Evolutionary conservation across 1,140 invertebrate species (phyloP).

Genomic region (Ditylenchus dipsaci): DNA sequence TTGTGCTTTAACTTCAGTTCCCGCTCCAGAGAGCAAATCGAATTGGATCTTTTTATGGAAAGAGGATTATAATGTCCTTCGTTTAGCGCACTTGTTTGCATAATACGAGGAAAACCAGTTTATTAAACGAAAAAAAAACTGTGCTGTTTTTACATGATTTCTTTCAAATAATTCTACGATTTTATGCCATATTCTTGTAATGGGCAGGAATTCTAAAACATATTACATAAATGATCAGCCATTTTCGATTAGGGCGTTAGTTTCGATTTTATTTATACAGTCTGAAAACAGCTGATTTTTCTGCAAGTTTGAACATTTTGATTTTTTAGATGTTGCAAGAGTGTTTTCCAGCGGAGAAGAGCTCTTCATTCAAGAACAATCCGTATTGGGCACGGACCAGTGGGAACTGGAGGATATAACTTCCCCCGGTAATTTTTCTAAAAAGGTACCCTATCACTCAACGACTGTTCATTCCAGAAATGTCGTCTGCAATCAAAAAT

Average conservation of each 20-base stretch:
- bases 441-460: too few species aligned
- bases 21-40: neutral
- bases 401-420: conserved; percentile 62
- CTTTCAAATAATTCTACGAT: neutral
- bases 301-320: conserved; percentile 16
- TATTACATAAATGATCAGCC: conserved; percentile 23
- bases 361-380: conserved; percentile 61
- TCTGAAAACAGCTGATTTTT: neutral
- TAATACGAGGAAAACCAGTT: neutral
- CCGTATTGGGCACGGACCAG: conserved; percentile 60
- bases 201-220: conserved; percentile 18
- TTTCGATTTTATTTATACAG: conserved; percentile 2
- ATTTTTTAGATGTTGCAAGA: conserved; percentile 48
- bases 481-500: conserved; percentile 97
- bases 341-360: conserved; percentile 34
- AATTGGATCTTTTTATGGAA: neutral
- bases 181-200: neutral
- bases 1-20: conserved; percentile 6
- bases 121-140: neutral
- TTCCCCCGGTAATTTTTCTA: conserved; percentile 69
- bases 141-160: neutral
- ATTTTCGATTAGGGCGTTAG: conserved; percentile 22
- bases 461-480: conserved; percentile 65
- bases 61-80: too few species aligned
- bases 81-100: too few species aligned